These are phyloP conservation scores for Caenorhabditis remanei DNA, from an alignment of 1,140 invertebrate genomes.

Conservation along the genomic window DNA sequence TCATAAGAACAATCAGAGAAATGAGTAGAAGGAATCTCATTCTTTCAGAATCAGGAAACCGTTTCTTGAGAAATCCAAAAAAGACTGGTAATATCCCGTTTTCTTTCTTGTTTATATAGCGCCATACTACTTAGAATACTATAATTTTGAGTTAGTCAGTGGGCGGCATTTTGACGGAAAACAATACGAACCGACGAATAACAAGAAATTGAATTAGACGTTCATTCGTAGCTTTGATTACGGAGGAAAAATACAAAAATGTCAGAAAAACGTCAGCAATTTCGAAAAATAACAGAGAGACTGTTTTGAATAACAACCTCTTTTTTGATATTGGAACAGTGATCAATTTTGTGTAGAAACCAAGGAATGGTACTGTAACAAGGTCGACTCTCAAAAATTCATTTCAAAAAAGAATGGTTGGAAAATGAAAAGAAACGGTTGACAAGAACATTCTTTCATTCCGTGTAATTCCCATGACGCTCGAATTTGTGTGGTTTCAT, in stretches of 20 bases:
- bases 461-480: not conserved
- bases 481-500: not conserved
- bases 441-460: not conserved
- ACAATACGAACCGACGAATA: not conserved
- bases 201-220: not conserved
- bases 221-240: not conserved
- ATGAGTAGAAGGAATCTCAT: not conserved
- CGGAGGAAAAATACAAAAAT: not conserved
- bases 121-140: not conserved
- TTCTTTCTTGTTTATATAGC: too few relatives aligned
- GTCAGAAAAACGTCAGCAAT: not conserved
- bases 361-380: too few relatives aligned
- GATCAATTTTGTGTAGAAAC: too few relatives aligned
- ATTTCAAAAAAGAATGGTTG: too few relatives aligned
- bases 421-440: too few relatives aligned
- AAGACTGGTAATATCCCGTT: too few relatives aligned
- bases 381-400: too few relatives aligned
- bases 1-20: not conserved
- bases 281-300: too few relatives aligned
- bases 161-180: slow-evolving; percentile 5
- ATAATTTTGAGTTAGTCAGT: not conserved
- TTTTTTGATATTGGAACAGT: too few relatives aligned
- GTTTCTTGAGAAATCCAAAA: too few relatives aligned
- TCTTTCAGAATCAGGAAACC: too few relatives aligned
- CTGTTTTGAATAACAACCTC: too few relatives aligned